Percentiles rank a stretch among this genome's conserved stretches.
Evolutionary conservation across 1,140 invertebrate genomes (phyloP).

Genomic region (Scaptomyza pallida): DNA sequence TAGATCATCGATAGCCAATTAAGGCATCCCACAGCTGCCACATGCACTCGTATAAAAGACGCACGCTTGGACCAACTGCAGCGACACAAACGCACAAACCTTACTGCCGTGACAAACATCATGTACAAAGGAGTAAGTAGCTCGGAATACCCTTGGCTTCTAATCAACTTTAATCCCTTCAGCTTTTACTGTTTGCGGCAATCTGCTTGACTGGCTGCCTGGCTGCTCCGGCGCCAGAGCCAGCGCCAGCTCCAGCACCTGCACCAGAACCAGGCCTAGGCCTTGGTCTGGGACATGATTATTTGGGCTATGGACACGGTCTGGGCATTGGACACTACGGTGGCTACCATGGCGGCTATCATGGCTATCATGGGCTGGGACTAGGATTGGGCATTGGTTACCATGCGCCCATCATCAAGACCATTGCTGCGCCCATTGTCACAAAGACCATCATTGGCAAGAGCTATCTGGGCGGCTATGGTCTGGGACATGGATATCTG

Average conservation of each 20-base stretch:
- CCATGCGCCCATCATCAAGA: conserved; percentile 57
- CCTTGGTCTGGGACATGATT: conserved; percentile 65
- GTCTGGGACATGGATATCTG: conserved; percentile 63
- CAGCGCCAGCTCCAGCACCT: conserved; percentile 47
- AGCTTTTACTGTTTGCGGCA: conserved; percentile 54
- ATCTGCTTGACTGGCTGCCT: conserved; percentile 46
- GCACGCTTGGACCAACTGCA: conserved; percentile 8
- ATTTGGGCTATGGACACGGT: conserved; percentile 55
- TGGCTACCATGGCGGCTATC: conserved; percentile 36
- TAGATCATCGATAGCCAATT: conserved; percentile 62
- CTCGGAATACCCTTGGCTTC: too few species aligned
- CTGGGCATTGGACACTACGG: conserved; percentile 53
- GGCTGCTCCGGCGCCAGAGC: conserved; percentile 50
- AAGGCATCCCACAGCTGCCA: conserved; percentile 8
- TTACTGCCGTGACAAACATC: conserved; percentile 2
- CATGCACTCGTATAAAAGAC: conserved; percentile 58
- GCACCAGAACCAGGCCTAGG: conserved; percentile 54
- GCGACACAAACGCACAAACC: conserved; percentile 38
- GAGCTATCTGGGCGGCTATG: conserved; percentile 63
- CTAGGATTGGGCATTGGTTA: conserved; percentile 60
- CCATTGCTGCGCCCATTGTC: conserved; percentile 57
- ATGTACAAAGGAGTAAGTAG: conserved; percentile 65
- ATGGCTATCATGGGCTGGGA: conserved; percentile 46
- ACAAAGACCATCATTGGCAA: conserved; percentile 80
- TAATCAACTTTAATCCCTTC: not conserved